Evolutionary conservation across 2,888 invertebrate species (phyloP).

Genomic region (Coleophora deauratella): DNA sequence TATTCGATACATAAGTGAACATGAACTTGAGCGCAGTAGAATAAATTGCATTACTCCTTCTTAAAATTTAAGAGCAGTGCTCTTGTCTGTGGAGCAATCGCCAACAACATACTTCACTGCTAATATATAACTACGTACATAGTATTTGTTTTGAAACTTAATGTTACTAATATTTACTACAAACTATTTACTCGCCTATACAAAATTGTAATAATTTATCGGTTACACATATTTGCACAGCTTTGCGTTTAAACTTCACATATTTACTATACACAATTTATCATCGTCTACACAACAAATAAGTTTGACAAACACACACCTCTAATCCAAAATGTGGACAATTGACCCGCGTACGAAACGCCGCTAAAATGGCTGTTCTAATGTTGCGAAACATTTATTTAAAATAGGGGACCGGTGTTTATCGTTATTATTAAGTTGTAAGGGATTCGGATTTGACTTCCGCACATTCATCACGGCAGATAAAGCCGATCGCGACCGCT

Average conservation of each 20-base stretch:
- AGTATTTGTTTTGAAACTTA: neutral
- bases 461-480: slow-evolving; percentile 56
- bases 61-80: no score
- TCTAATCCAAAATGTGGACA: slow-evolving; percentile 47
- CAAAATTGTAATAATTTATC: neutral
- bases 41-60: no score
- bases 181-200: neutral
- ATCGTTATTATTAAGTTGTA: slow-evolving; percentile 66
- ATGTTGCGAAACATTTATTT: slow-evolving; percentile 63
- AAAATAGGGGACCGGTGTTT: slow-evolving; percentile 60
- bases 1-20: no score
- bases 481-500: slow-evolving; percentile 35
- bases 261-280: slow-evolving; percentile 34
- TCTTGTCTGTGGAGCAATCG: no score
- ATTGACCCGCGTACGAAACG: slow-evolving; percentile 46
- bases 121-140: no score
- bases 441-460: slow-evolving; percentile 58
- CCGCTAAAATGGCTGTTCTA: slow-evolving; percentile 52
- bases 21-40: no score
- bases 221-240: neutral
- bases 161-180: no score
- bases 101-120: no score
- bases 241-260: slow-evolving; percentile 13
- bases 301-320: slow-evolving; percentile 53
- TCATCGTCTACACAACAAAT: slow-evolving; percentile 52